phyloP scores from a whole-genome alignment of 2,113 vertebrate species.

The Oreochromis aureus region DNA sequence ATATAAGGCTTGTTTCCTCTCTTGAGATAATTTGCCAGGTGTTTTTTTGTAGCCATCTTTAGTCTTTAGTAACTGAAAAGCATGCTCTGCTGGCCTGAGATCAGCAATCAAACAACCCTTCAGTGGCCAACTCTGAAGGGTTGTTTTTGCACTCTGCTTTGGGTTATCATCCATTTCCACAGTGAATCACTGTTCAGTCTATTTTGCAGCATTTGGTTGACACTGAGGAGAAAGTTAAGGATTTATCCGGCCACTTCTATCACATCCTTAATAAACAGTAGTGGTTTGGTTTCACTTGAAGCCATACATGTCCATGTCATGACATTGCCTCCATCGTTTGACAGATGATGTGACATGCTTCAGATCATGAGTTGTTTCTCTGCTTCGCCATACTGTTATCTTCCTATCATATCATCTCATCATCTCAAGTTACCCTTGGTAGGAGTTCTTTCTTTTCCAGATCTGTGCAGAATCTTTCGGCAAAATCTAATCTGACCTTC shows the following conservation, averaged over 20 bases:
- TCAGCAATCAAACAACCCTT: not conserved
- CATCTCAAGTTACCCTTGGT: not conserved
- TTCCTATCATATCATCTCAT: not conserved
- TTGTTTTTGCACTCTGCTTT: not conserved
- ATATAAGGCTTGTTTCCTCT: not conserved
- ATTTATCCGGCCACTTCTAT: not conserved
- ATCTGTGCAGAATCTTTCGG: not conserved
- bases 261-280: not conserved
- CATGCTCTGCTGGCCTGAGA: not conserved
- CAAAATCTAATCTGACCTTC: not conserved
- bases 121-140: not conserved
- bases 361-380: not conserved
- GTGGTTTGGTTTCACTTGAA: not conserved
- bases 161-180: not conserved
- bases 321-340: not conserved
- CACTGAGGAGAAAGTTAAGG: not conserved
- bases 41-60: not conserved
- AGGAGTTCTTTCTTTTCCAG: not conserved
- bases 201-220: not conserved
- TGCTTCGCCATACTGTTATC: not conserved
- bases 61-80: not conserved
- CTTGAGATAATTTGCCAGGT: not conserved
- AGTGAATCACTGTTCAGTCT: not conserved
- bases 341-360: not conserved
- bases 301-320: not conserved